These are phyloP conservation scores for Ophion costatus DNA, from an alignment of 2,888 invertebrate genomes.

Conservation along the genomic window DNA sequence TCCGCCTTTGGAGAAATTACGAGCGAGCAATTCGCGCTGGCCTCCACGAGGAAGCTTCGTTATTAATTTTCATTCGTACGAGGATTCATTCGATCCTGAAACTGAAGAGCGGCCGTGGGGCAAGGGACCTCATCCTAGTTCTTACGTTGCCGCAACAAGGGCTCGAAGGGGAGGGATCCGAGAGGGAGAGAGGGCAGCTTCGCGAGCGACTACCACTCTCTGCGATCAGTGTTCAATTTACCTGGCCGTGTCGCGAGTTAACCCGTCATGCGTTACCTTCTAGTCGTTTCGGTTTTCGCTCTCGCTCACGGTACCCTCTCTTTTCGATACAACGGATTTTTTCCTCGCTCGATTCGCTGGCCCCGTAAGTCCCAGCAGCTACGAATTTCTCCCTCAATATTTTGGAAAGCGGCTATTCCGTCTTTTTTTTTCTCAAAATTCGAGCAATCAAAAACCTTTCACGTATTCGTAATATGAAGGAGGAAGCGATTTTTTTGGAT, in stretches of 20 bases:
- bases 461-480: no score
- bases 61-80: neutral
- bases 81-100: neutral
- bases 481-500: no score
- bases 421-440: neutral
- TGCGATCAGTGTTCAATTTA: slow-evolving; percentile 21
- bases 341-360: slow-evolving; percentile 84
- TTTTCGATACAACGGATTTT: slow-evolving; percentile 85
- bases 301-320: slow-evolving; percentile 70
- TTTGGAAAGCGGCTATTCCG: neutral
- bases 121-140: neutral
- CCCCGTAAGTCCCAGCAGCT: slow-evolving; percentile 84
- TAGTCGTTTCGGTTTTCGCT: slow-evolving; percentile 50
- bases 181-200: slow-evolving; percentile 40
- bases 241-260: slow-evolving; percentile 5
- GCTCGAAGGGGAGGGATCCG: neutral
- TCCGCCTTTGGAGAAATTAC: neutral
- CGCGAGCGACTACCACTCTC: slow-evolving; percentile 55
- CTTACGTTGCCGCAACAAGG: neutral
- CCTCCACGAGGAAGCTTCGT: neutral
- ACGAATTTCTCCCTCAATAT: neutral
- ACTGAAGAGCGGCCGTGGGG: neutral
- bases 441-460: neutral
- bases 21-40: neutral
- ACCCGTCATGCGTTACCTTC: slow-evolving; percentile 44